A percentile compares a stretch with the other conserved stretches of the same genome.
Evolutionary conservation across 2,888 invertebrate genomes (phyloP).

Genomic region (Dynastes maya): DNA sequence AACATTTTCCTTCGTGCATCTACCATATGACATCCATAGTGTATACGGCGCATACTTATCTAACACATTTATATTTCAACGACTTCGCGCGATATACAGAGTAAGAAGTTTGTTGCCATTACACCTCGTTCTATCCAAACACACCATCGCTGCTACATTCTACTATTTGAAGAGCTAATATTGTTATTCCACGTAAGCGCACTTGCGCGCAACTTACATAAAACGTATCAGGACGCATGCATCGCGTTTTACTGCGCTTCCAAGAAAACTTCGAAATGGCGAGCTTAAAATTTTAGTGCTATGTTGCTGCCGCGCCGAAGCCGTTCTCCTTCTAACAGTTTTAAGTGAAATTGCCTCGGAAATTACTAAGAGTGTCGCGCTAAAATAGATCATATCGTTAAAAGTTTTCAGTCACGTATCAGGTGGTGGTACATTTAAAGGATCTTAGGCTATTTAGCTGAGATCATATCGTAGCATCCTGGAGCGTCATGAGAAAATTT

Average conservation of each 20-base stretch:
- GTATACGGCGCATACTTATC: not conserved
- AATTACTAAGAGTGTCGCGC: not conserved
- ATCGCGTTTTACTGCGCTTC: slow-evolving; percentile 21
- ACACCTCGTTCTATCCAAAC: not conserved
- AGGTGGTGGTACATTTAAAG: too few relatives aligned
- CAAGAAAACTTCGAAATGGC: not conserved
- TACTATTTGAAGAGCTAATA: slow-evolving; percentile 5
- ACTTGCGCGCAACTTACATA: not conserved
- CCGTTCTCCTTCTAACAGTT: slow-evolving; percentile 1
- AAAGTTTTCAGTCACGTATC: slow-evolving; percentile 4
- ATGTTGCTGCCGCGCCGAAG: not conserved
- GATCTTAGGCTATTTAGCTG: too few relatives aligned
- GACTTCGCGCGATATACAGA: not conserved
- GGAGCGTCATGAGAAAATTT: too few relatives aligned
- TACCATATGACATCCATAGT: too few relatives aligned
- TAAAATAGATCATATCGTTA: slow-evolving; percentile 12
- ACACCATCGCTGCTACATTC: too few relatives aligned
- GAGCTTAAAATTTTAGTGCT: slow-evolving; percentile 2
- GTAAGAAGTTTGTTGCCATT: too few relatives aligned
- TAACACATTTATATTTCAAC: not conserved
- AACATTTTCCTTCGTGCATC: too few relatives aligned
- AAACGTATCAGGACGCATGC: slow-evolving; percentile 25
- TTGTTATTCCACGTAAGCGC: slow-evolving; percentile 5
- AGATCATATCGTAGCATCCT: too few relatives aligned
- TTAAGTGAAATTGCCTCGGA: slow-evolving; percentile 15